These are phyloP conservation scores for Aplocera efformata DNA, from an alignment of 2,888 invertebrate species.

Conservation along the genomic window DNA sequence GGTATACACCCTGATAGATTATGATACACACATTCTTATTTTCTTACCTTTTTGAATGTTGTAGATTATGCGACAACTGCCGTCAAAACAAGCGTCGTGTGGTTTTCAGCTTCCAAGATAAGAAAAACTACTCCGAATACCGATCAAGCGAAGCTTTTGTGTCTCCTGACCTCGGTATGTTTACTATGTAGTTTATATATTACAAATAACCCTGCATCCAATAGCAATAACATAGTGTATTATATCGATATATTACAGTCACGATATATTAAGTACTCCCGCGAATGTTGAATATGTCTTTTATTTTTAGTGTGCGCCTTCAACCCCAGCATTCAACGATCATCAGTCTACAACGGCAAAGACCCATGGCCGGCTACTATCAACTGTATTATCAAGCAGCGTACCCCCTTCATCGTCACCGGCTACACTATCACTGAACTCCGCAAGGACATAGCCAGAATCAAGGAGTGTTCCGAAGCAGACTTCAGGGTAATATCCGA, in stretches of 20 bases:
- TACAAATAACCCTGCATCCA: too few relatives aligned
- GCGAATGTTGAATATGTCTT: background rate
- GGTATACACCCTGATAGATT: too few relatives aligned
- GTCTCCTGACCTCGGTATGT: slow-evolving; percentile 79
- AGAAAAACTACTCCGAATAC: slow-evolving; percentile 77
- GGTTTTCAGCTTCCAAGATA: slow-evolving; percentile 76
- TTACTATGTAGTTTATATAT: too few relatives aligned
- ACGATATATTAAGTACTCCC: too few relatives aligned
- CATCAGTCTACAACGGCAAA: slow-evolving; percentile 80
- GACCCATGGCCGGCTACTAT: slow-evolving; percentile 86
- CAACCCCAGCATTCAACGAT: slow-evolving; percentile 86
- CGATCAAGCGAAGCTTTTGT: slow-evolving; percentile 62
- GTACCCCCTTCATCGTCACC: slow-evolving; percentile 82
- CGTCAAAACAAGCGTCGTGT: slow-evolving; percentile 70
- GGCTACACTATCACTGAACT: slow-evolving; percentile 85
- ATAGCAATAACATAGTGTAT: too few relatives aligned
- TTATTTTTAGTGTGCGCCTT: slow-evolving; percentile 83
- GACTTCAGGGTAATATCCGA: slow-evolving; percentile 74
- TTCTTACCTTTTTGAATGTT: background rate
- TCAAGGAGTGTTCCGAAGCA: slow-evolving; percentile 72
- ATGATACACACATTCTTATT: too few relatives aligned
- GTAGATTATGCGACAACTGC: slow-evolving; percentile 78
- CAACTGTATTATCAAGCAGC: slow-evolving; percentile 73
- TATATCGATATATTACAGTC: too few relatives aligned
- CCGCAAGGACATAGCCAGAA: slow-evolving; percentile 80